A percentile compares a stretch with the other conserved stretches of the same genome.
Evolutionary conservation across 2,888 invertebrate species (phyloP).

Genomic region (Heliconius aoede): DNA sequence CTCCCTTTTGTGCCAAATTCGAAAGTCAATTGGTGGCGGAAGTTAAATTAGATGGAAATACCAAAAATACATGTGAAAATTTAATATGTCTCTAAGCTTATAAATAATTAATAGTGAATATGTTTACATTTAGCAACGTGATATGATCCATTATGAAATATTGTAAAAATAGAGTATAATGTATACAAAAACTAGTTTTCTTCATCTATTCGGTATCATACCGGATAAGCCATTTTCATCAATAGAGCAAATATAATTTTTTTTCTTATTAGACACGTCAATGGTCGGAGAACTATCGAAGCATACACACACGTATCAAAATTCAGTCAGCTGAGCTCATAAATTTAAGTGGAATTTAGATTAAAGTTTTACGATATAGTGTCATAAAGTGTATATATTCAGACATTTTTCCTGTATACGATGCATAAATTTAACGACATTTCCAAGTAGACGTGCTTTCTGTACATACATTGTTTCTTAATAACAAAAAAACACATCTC

Average conservation of each 20-base stretch:
- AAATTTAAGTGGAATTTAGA: constrained; percentile 23
- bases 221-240: background rate
- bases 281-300: constrained; percentile 1
- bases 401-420: constrained; percentile 12
- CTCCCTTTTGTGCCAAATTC: no score
- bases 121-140: background rate
- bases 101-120: no score
- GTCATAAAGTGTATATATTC: constrained; percentile 17
- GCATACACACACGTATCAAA: background rate
- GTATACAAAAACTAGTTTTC: background rate
- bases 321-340: constrained; percentile 15
- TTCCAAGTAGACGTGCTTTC: constrained; percentile 4
- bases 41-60: no score
- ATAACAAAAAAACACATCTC: background rate
- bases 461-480: constrained; percentile 13
- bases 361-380: constrained; percentile 27
- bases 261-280: background rate
- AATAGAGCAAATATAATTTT: background rate
- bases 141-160: background rate
- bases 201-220: no score
- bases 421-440: constrained; percentile 20
- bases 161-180: background rate
- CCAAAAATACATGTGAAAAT: no score
- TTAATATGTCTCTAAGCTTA: no score
- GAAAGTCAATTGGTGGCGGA: no score